Conservation (phyloP, 2,113 vertebrate species). For the Xenopus laevis region DNA sequence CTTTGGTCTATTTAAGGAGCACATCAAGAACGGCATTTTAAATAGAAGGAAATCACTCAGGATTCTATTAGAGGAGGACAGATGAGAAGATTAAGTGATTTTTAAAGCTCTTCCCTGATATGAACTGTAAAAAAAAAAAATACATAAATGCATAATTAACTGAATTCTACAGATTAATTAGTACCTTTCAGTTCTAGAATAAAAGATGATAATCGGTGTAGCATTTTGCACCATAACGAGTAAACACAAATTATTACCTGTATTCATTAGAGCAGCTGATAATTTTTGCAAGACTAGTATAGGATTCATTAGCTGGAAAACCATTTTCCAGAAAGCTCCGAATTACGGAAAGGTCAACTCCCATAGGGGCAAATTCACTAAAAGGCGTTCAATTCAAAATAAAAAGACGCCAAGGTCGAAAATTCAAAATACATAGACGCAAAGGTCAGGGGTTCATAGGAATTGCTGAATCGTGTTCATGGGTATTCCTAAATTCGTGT, state of each 20-base stretch:
- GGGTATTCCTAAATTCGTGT: too few species aligned
- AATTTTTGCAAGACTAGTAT: too few species aligned
- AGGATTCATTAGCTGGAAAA: too few species aligned
- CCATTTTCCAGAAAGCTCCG: too few species aligned
- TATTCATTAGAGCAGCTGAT: too few species aligned
- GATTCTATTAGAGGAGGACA: slow-evolving; percentile 58
- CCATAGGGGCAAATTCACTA: too few species aligned
- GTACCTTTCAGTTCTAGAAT: neutral
- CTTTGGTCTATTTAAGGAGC: slow-evolving; percentile 61
- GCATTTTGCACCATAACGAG: neutral
- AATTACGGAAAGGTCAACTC: too few species aligned
- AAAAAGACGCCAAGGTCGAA: too few species aligned
- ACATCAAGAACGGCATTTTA: slow-evolving; percentile 56
- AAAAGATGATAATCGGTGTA: neutral
- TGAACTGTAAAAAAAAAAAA: slow-evolving; percentile 51
- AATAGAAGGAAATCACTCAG: slow-evolving; percentile 57
- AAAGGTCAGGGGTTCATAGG: too few species aligned
- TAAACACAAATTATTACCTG: neutral
- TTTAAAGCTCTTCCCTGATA: slow-evolving; percentile 54
- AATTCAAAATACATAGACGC: too few species aligned
- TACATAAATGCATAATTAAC: slow-evolving; percentile 20
- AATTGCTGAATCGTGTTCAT: too few species aligned
- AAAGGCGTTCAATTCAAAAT: too few species aligned
- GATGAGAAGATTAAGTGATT: slow-evolving; percentile 59
- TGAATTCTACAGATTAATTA: neutral